Evolutionary conservation across 2,797 vertebrate genomes (phyloP).

Genomic region (Streptopelia turtur): DNA sequence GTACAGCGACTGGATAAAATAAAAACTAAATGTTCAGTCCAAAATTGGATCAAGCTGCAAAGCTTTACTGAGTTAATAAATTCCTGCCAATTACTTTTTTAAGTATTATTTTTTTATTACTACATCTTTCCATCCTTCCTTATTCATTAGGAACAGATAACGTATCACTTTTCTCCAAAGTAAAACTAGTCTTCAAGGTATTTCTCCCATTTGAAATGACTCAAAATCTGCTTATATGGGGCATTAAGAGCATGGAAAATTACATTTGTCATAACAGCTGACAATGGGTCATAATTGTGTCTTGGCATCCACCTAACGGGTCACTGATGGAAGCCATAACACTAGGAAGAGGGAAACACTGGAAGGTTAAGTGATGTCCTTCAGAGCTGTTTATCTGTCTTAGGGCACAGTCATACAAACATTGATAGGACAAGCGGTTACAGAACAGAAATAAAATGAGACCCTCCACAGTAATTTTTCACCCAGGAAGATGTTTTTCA

Average conservation of each 20-base stretch:
- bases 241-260: slow-evolving; percentile 34
- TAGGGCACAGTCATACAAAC: background rate
- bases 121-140: background rate
- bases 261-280: background rate
- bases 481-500: slow-evolving; percentile 16
- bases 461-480: slow-evolving; percentile 4
- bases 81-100: background rate
- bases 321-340: slow-evolving; percentile 31
- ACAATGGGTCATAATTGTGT: slow-evolving; percentile 12
- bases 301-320: background rate
- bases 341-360: background rate
- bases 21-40: slow-evolving; percentile 29
- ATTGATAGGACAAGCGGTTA: slow-evolving; percentile 1
- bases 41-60: slow-evolving; percentile 19
- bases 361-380: background rate
- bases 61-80: slow-evolving; percentile 41
- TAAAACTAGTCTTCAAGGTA: background rate
- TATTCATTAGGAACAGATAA: slow-evolving; percentile 24
- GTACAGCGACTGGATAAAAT: slow-evolving; percentile 37
- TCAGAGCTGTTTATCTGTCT: slow-evolving; percentile 34
- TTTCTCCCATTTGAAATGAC: slow-evolving; percentile 16
- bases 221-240: background rate
- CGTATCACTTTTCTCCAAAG: background rate
- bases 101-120: slow-evolving; percentile 15
- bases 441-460: slow-evolving; percentile 17